Base-by-base conservation (phyloP, 2,113 vertebrate genomes). In the Budorcas taxicolor region DNA sequence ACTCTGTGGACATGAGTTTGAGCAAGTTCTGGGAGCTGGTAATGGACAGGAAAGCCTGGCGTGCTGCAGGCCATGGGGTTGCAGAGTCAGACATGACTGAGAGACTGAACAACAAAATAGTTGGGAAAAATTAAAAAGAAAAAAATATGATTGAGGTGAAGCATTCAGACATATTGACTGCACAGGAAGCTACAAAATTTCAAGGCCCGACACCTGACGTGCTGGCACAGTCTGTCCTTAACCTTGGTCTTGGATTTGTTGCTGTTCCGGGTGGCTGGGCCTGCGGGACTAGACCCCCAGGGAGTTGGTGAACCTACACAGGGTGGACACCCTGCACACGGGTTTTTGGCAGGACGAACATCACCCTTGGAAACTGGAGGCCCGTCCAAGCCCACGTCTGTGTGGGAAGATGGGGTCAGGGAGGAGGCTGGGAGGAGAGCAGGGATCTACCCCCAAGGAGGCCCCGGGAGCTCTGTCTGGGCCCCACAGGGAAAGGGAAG, bases 251-350 rank as follows among this genome's bases (percentile, higher is more conserved):
- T 53, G 27, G 40, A 10, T 43, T 33, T 8, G 14, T 7, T 6
- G 16, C 14, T 31, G 3, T 31, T 43, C 40, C 3, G 1, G 27
- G 4, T 45, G 45, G 36, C 53, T 31, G 23, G n/a, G 29, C 12
- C 64, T 52, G 7, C 33, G 50, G 23, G 33, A 12, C 43, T 52
- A 21, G 43, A 8, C 16, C 55, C 9, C 64, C 25, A 3, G 5
- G 3, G n/a, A 78, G 7, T 0, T 25, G 3, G 0, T 2, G 87
- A n/a, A 19, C 40, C 36, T 23, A 33, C 0, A 6, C 47, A 8
- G 9, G 13, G 9, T 15, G 4, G 78, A 21, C 17, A 40, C 50
- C 76, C 31, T 88, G 45, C 52, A 15, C 8, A 1, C 0, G 9
- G 7, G 85, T 7, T 36, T 71, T n/a, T 27, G 23, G 36, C 31